Evolutionary conservation across 2,797 vertebrate genomes (phyloP), one percentile per base, ranked within the genome.

Genomic region (Pseudopleuronectes americanus): DNA sequence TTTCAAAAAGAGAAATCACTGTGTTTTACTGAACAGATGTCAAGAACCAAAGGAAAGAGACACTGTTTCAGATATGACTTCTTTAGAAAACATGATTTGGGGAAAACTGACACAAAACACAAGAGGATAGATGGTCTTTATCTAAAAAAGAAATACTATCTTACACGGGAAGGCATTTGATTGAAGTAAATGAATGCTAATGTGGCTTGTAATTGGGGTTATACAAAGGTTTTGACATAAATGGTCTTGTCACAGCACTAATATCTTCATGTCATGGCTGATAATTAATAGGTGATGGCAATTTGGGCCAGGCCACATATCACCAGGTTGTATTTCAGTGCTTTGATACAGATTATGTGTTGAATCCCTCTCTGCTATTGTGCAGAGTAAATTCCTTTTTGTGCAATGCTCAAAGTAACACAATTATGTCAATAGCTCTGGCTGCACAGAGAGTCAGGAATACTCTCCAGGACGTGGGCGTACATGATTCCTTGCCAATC

Each of bases 171-270:
- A 81, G 23, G 55, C 54, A 64, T 89, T 76, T 83, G 83, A 89
- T 79, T 72, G 71, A 75, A 78, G 76, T 75, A 86, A 89, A 91
- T 90, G 56, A 86, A 78, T 74, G 77, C 79, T 89, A 92, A 92
- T 90, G 69, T 80, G 72, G 80, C 89, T 85, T 92, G 87, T 91
- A 91, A 93, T 92, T 92, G 91, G 87, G 91, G 92, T 90, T 90
- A 87, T 83, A 86, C 79, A 87, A 90, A 91, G 87, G 87, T 87
- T 92, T 87, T 87, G 89, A 90, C 87, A 89, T 83, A 86, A 89
- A 90, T 81, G 84, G 79, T 87, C 85, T 81, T 89, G 85, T 90
- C 87, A 91, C 86, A 89, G 86, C 58, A 72, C 66, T 89, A 89
- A 93, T 91, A 86, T 87, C 86, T 84, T 89, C 76, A 75, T 88